phyloP scores from a whole-genome alignment of 2,888 invertebrate species.

The Cephonodes hylas region DNA sequence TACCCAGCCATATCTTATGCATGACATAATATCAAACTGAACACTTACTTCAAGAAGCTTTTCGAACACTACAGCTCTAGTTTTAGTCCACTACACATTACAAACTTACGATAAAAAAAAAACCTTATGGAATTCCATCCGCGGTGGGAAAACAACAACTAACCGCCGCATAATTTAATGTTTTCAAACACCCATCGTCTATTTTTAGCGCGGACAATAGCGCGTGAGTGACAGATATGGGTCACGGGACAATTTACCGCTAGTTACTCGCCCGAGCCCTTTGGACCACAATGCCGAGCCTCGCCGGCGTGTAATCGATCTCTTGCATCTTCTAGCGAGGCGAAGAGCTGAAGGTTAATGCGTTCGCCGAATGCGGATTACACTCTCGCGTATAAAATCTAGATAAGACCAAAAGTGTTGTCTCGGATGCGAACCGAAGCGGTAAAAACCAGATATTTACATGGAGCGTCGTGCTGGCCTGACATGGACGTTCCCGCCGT shows the following conservation, averaged over 20 bases:
- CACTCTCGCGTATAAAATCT: neutral
- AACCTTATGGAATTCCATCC: neutral
- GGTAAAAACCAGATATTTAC: constrained; percentile 59
- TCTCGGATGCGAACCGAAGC: constrained; percentile 18
- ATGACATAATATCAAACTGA: too few species aligned
- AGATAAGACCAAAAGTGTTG: neutral
- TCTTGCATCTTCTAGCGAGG: neutral
- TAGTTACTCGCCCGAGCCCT: constrained; percentile 1
- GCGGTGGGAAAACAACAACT: neutral
- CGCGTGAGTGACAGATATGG: constrained; percentile 12
- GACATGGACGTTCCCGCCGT: constrained; percentile 66
- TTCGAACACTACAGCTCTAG: too few species aligned
- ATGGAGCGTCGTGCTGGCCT: constrained; percentile 55
- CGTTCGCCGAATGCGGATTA: neutral
- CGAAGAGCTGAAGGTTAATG: neutral
- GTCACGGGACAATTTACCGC: constrained; percentile 9
- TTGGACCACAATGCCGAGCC: neutral
- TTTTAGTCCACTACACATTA: too few species aligned
- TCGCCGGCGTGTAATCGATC: neutral
- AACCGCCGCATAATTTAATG: constrained; percentile 11
- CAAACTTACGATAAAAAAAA: too few species aligned
- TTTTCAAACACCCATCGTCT: neutral
- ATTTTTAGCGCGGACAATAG: constrained; percentile 11
- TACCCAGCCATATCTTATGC: too few species aligned
- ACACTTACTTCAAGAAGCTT: too few species aligned